Evolutionary conservation across 2,113 vertebrate genomes (phyloP), one percentile per base, ranked within the genome.

Genomic region (Asarcornis scutulata): DNA sequence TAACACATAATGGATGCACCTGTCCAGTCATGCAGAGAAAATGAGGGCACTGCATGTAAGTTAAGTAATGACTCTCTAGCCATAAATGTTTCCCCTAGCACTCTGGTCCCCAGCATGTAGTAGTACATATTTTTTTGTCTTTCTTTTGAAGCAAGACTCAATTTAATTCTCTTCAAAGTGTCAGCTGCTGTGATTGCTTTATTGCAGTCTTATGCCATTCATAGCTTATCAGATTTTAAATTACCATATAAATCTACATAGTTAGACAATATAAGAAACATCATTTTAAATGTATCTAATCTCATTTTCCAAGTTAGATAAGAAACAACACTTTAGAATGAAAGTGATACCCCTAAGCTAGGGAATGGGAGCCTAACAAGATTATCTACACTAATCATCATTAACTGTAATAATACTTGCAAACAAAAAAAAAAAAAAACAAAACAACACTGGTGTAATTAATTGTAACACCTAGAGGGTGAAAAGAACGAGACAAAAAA

Each of bases 291-390:
- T 95, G 74, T 90, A 97, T 97, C 96, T 98, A 95, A 98, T 98
- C 93, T 96, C 84, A 96, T 97, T 98, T 98, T 96, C 80, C 90
- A 97, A 97, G 94, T 96, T 97, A 97, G 97, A 97, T 97, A 98
- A 97, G 96, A 97, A 97, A 97, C 64, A 96, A 94, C 93, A 91
- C 81, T 97, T 98, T 59, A 90, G 89, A 97, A 95, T 95, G 71
- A 92, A 97, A 98, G 80, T 32, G 42, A 96, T 97, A 97, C 72
- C 97, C 90, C 46, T 96, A 93, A 98, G 95, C 95, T 95, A 88
- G 78, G 88, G 97, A 96, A 68, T 11, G 18, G 91, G 59, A 95
- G 89, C 68, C 83, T 97, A 96, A 96, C 89, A 95, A 93, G 97
- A 95, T 97, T 98, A 97, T 97, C 96, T 96, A 72, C 73, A 92